These are phyloP conservation scores for Drosophila watanabei DNA, from an alignment of 1,140 invertebrate species.

Conservation along the genomic window DNA sequence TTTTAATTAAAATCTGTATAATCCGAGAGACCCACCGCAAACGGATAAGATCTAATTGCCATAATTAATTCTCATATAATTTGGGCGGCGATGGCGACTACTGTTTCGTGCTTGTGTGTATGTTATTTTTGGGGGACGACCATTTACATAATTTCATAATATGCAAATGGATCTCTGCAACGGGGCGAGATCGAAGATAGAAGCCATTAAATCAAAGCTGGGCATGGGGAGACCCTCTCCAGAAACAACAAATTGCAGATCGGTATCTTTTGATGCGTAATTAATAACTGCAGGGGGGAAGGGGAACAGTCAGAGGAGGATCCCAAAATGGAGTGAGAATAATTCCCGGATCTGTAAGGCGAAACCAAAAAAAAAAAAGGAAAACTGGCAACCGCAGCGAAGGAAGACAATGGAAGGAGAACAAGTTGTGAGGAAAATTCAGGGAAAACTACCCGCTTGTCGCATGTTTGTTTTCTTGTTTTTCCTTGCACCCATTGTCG, in stretches of 20 bases:
- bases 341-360: slow-evolving; percentile 57
- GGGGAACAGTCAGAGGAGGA: slow-evolving; percentile 27
- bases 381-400: slow-evolving; percentile 73
- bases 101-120: slow-evolving; percentile 13
- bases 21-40: slow-evolving; percentile 37
- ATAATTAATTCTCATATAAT: slow-evolving; percentile 63
- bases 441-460: slow-evolving; percentile 41
- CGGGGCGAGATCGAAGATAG: slow-evolving; percentile 65
- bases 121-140: background rate
- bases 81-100: slow-evolving; percentile 34
- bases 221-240: background rate
- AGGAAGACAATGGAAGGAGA: slow-evolving; percentile 35
- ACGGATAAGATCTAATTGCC: slow-evolving; percentile 60
- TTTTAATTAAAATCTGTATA: slow-evolving; percentile 48
- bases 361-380: slow-evolving; percentile 34
- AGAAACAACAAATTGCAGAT: slow-evolving; percentile 67
- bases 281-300: slow-evolving; percentile 69
- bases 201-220: slow-evolving; percentile 62
- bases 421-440: slow-evolving; percentile 70
- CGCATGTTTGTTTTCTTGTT: slow-evolving; percentile 43
- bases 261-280: slow-evolving; percentile 80
- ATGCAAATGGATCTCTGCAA: slow-evolving; percentile 48
- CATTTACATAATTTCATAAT: slow-evolving; percentile 78
- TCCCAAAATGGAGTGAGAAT: slow-evolving; percentile 19
- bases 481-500: slow-evolving; percentile 35